These are phyloP conservation scores for Oreortyx pictus DNA, from an alignment of 2,797 vertebrate species.

Conservation along the genomic window DNA sequence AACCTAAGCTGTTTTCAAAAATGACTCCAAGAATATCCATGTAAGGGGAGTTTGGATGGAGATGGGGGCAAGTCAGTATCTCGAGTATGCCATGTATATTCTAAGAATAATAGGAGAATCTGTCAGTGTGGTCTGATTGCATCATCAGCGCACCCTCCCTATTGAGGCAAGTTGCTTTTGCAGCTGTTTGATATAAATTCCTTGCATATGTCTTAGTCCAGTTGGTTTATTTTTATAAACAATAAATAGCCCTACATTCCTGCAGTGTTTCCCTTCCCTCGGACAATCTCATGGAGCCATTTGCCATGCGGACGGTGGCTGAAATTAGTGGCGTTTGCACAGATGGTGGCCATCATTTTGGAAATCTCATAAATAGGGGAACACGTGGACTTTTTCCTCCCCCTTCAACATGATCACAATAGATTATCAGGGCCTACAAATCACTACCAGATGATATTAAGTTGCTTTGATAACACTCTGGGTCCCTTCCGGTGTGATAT, in stretches of 20 bases:
- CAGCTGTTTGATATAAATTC: constrained; percentile 99
- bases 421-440: constrained; percentile 85
- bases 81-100: not conserved
- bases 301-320: constrained; percentile 77
- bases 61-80: not conserved
- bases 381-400: constrained; percentile 67
- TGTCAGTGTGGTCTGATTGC: constrained; percentile 88
- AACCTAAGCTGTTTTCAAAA: constrained; percentile 32
- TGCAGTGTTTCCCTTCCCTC: constrained; percentile 80
- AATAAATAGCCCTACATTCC: constrained; percentile 93
- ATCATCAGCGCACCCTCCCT: constrained; percentile 74
- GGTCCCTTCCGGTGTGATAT: constrained; percentile 85
- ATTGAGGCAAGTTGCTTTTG: constrained; percentile 93
- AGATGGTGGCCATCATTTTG: constrained; percentile 88
- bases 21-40: not conserved
- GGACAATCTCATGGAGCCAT: constrained; percentile 80
- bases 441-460: constrained; percentile 90
- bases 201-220: constrained; percentile 91
- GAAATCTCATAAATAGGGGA: constrained; percentile 83
- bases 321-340: constrained; percentile 81
- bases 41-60: constrained; percentile 41
- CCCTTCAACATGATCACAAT: constrained; percentile 83
- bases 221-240: constrained; percentile 99
- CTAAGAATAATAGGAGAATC: constrained; percentile 69
- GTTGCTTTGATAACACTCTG: constrained; percentile 85